Base-by-base conservation (phyloP, 2,113 vertebrate genomes). In the Melanerpes aurifrons region DNA sequence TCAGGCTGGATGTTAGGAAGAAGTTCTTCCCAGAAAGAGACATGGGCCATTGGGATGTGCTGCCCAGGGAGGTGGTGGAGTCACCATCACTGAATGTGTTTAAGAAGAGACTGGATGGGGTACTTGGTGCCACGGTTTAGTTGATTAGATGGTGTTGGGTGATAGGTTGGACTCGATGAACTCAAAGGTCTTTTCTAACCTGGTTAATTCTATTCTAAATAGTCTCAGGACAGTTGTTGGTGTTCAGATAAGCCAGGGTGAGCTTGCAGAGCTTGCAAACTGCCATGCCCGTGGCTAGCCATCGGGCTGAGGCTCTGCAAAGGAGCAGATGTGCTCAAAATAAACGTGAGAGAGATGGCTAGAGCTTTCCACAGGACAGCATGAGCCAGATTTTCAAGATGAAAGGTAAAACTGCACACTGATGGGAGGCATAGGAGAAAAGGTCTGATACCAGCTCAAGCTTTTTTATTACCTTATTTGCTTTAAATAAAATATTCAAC, bases 401-500 rank as follows among this genome's bases (percentile, higher is more conserved):
- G 59, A 76, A n/a, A 24, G 25, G 10, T 29, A 37, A 7, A 75
- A 13, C 18, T 64, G 24, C 25, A 24, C 15, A 9, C 22, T 12
- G 21, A 87, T 37, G 22, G 64, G 45, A 74, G 7, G 26, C 0
- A 0, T 2, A 54, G 22, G 31, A 67, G 45, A 21, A 40, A 17
- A 75, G 18, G 21, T 69, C 48, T 37, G 8, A 7, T 45, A 78
- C 10, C 40, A 45, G 29, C 59, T 77, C 4, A 80, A 58, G 19
- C 22, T 90, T 77, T 90, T 77, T 63, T 76, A 37, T 73, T 70
- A 53, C 24, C 61, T 35, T 50, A 67, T 66, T 86, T 91, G 18
- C 22, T 71, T 86, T 62, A 91, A 82, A 80, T 59, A 58, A 58
- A 7, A 57, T 77, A 93, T 79, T 77, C 89, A 81, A 59, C 32